Base-by-base conservation (phyloP, 2,797 vertebrate genomes). In the Acipenser ruthenus region DNA sequence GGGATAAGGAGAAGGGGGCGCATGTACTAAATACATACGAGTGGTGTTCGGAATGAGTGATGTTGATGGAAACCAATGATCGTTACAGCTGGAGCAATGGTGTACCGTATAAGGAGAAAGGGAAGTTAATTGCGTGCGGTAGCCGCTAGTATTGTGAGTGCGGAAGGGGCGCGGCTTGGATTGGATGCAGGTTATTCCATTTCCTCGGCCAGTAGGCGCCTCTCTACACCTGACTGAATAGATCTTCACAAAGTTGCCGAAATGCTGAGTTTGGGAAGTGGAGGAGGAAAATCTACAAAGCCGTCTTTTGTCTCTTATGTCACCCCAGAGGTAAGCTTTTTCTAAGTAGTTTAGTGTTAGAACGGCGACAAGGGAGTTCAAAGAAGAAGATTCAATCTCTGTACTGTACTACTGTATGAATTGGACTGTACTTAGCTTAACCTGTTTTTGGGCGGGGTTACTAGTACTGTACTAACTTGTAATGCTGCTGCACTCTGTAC, bases 261-360 rank as follows among this genome's bases (percentile, higher is more conserved):
- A 58, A 87, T 87, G 83, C 75, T 86, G 75, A 83, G 75, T 69
- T 70, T 87, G 63, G 83, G 85, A 37, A 70, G 79, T 69, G 82
- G 77, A 59, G 79, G 68, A 62, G 82, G 80, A 50, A 90, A 82
- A 73, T 73, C 79, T 37, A 67, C 81, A 11, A 91, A 90, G 69
- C 88, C 91, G 1, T 94, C 92, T 6, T 94, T 94, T 79, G 91
- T 93, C 63, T 94, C 92, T 5, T 93, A 94, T 74, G 87, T 94
- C 64, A 90, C 89, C 18, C 92, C 91, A 0, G 92, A 93, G 92
- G 91, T 93, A 80, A 78, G 84, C 70, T 18, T 10, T 50, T 51
- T 6, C 10, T 10, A 61, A 64, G 1, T 58, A 55, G 52, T 55
- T 55, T n/a, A 55, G 52, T 55, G 9, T 55, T 55, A 10, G 52